Evolutionary conservation across 2,797 vertebrate species (phyloP), one percentile per base, ranked within the genome.

Genomic region (Paedocypris micromegethes): DNA sequence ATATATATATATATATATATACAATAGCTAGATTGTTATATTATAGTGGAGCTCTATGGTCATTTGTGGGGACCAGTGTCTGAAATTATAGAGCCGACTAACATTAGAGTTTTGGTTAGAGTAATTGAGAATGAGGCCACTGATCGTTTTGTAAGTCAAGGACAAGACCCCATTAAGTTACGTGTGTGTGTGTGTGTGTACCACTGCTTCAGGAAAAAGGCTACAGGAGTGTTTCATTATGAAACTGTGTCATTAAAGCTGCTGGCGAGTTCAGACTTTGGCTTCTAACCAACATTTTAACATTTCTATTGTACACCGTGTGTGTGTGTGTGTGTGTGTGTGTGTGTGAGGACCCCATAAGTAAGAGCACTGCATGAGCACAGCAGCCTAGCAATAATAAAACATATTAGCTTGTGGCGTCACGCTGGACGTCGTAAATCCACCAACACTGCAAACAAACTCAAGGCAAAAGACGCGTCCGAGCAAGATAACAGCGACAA

Each of bases 201-300:
- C 88, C 87, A 88, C 85, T 69, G 83, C 84, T 84, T 80, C 68
- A 83, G 85, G 85, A 87, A 82, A 81, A 80, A 72, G 82, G 74
- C 81, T 84, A 77, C 75, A 81, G 77, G 85, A 87, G 88, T 86
- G 86, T 89, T 89, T 88, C 86, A 90, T 90, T 89, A 88, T 83
- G 86, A 86, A 84, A 83, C 85, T 81, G 83, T 83, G 81, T 85
- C 86, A 89, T 88, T 88, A 81, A 88, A 82, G 64, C 69, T 23
- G 79, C 79, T 87, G 85, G 83, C 86, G 73, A 71, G 66, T 75
- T 79, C 80, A 77, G 80, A 63, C 8, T 75, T 81, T 88, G 87
- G 87, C 86, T 87, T 81, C 78, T 59, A 3, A 45, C 51, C 68
- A 70, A 64, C 49, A 59, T 62, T 70, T 48, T 38, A 23, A 23